These are phyloP conservation scores for Lutraria rhynchaena DNA, from an alignment of 1,140 invertebrate genomes.

Conservation along the genomic window DNA sequence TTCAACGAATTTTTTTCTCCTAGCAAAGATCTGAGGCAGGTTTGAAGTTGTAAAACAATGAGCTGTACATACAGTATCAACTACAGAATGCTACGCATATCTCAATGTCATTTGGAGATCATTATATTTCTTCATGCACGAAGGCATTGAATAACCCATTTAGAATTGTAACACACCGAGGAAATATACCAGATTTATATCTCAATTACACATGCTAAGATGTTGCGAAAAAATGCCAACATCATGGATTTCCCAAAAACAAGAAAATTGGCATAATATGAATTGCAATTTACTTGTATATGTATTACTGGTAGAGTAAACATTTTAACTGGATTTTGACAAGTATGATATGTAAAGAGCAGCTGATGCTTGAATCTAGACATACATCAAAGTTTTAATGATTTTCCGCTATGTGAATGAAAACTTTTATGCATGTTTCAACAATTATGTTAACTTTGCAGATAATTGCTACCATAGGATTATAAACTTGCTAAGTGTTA, in stretches of 20 bases:
- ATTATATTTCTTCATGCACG: not conserved
- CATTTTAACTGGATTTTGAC: constrained; percentile 59
- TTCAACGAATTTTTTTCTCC: too few relatives aligned
- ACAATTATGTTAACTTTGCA: constrained; percentile 54
- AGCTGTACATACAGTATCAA: too few relatives aligned
- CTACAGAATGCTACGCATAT: too few relatives aligned
- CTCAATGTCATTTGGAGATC: not conserved
- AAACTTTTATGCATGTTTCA: constrained; percentile 58
- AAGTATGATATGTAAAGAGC: constrained; percentile 42
- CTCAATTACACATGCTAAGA: constrained; percentile 31
- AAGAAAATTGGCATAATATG: constrained; percentile 45
- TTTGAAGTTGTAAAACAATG: too few relatives aligned
- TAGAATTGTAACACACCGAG: too few relatives aligned
- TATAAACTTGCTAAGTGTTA: constrained; percentile 37
- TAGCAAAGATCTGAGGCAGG: too few relatives aligned
- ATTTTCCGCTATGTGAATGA: constrained; percentile 47
- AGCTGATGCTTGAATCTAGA: constrained; percentile 17
- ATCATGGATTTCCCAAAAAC: constrained; percentile 38
- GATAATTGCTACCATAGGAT: constrained; percentile 44
- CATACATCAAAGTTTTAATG: constrained; percentile 55
- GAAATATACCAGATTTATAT: not conserved
- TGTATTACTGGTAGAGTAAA: constrained; percentile 51
- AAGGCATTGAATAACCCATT: too few relatives aligned
- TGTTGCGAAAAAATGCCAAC: constrained; percentile 23
- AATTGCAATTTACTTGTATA: constrained; percentile 49